Evolutionary conservation across 2,888 invertebrate genomes (phyloP), one percentile per base, ranked within the genome.

Genomic region (Cephus nigrinus): DNA sequence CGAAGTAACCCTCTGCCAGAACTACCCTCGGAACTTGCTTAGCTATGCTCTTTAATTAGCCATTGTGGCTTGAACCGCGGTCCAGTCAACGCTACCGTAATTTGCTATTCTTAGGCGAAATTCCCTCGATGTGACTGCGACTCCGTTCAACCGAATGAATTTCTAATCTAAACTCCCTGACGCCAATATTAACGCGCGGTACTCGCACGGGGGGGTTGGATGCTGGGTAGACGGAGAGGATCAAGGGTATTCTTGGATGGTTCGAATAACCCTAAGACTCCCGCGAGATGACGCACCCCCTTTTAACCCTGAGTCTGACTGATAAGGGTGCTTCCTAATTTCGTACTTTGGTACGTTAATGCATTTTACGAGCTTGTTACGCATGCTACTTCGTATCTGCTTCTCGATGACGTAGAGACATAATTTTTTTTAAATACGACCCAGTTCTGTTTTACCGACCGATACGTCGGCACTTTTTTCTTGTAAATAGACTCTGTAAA

Each of bases 11-110:
- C 76, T 73, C 76, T 71, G 76, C 77, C 77, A 71, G 35, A 71
- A 78, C 76, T 68, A 79, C 74, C 31, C 75, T 69, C 40, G 68
- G 75, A 76, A 76, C 80, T 79, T 78, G 80, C 80, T 80, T 81
- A 82, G 83, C 84, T 81, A 84, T 82, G 83, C 84, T 85, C 85
- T 84, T 85, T 85, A 84, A 85, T 85, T 85, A 85, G 84, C 82
- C 82, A 84, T 85, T 84, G 84, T 83, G 85, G 84, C 79, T 76
- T 76, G 81, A 72, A 80, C 78, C 77, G 77, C 81, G 78, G 82
- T 82, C 81, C 76, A 80, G 82, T 80, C 82, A 77, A 82, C 80
- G 84, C 80, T 80, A 79, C 82, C 78, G 82, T 81, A 84, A 84
- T 84, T 84, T 80, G 84, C 83, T 82, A 83, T 84, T 84, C 84